Evolutionary conservation across 2,888 invertebrate species (phyloP).

Genomic region (Xanthia togata): DNA sequence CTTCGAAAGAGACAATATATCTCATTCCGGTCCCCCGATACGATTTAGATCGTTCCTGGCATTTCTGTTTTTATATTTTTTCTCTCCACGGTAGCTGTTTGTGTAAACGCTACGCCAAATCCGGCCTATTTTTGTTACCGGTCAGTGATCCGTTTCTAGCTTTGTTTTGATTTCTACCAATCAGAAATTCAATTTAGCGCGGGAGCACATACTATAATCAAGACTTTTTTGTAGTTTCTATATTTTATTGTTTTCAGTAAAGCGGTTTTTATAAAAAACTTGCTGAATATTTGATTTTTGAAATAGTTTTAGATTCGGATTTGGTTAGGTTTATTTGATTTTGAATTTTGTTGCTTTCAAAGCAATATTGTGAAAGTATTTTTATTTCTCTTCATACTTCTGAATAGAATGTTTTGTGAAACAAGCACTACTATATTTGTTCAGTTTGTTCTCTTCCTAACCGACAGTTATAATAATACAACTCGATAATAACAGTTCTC

Average conservation of each 20-base stretch:
- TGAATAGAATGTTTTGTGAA: slow-evolving; percentile 12
- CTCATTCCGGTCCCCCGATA: neutral
- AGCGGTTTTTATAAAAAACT: slow-evolving; percentile 46
- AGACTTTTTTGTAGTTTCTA: slow-evolving; percentile 53
- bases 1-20: slow-evolving; percentile 23
- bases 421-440: neutral
- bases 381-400: neutral
- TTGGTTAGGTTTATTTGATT: slow-evolving; percentile 10
- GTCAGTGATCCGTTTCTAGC: slow-evolving; percentile 74
- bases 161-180: slow-evolving; percentile 69
- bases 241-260: slow-evolving; percentile 42
- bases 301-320: slow-evolving; percentile 34
- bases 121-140: slow-evolving; percentile 78
- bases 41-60: slow-evolving; percentile 42
- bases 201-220: slow-evolving; percentile 61
- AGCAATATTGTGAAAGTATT: neutral
- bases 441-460: neutral
- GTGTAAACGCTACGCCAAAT: slow-evolving; percentile 76
- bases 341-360: slow-evolving; percentile 17
- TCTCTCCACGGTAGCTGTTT: slow-evolving; percentile 69
- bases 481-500: slow-evolving; percentile 2
- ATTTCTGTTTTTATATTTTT: slow-evolving; percentile 67
- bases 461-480: neutral
- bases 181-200: slow-evolving; percentile 71
- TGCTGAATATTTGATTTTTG: slow-evolving; percentile 41